A percentile compares a stretch with the other conserved stretches of the same genome.
phyloP scores from a whole-genome alignment of 2,797 vertebrate species.

The Anguilla anguilla region DNA sequence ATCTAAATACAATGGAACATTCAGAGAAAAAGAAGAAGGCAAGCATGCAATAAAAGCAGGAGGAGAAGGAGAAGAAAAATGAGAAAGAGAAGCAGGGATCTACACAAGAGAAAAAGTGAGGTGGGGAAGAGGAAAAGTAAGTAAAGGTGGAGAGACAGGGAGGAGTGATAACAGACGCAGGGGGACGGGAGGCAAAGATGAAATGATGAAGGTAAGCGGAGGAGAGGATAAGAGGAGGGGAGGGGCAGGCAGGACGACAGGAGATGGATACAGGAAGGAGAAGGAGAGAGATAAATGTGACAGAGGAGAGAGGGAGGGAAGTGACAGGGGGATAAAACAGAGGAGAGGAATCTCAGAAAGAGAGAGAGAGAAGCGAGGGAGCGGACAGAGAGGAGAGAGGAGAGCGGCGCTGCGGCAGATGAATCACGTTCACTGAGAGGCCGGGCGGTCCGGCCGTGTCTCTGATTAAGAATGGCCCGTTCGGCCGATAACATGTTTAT shows the following conservation, averaged over 20 bases:
- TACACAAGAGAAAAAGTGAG: background rate
- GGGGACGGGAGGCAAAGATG: background rate
- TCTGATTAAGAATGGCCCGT: slow-evolving; percentile 17
- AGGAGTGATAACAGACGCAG: slow-evolving; percentile 32
- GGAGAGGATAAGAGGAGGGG: slow-evolving; percentile 3
- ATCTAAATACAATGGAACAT: slow-evolving; percentile 65
- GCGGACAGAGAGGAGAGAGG: background rate
- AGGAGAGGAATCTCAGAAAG: background rate
- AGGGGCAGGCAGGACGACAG: slow-evolving; percentile 28
- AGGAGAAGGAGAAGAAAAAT: background rate
- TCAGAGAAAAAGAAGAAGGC: background rate
- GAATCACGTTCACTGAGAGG: slow-evolving; percentile 1
- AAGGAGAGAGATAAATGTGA: background rate
- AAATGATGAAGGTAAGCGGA: background rate
- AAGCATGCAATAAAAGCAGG: background rate
- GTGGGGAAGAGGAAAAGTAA: background rate
- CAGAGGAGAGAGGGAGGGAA: background rate
- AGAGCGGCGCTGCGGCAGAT: background rate
- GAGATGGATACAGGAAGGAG: slow-evolving; percentile 11
- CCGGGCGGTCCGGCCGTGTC: background rate
- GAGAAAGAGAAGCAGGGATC: background rate
- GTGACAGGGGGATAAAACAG: background rate
- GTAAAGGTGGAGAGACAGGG: background rate
- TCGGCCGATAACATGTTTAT: slow-evolving; percentile 26
- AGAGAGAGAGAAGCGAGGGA: background rate